A percentile compares a stretch with the other conserved stretches of the same genome.
phyloP scores from a whole-genome alignment of 2,113 vertebrate species.

The Pteruthius melanotis region DNA sequence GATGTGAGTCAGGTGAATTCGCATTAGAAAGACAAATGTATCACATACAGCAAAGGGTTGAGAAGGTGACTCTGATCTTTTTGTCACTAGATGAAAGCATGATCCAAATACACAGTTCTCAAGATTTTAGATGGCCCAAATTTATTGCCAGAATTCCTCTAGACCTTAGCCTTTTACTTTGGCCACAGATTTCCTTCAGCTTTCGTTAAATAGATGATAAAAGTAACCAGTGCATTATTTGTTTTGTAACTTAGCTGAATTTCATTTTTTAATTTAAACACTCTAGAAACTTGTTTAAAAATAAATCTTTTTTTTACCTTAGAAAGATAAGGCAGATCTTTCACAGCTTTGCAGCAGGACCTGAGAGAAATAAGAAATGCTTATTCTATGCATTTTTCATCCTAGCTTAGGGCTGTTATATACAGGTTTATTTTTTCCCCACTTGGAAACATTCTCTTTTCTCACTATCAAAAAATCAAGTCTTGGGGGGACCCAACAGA shows the following conservation, averaged over 20 bases:
- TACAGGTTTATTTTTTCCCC: neutral
- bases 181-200: neutral
- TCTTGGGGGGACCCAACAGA: neutral
- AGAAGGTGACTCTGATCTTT: neutral
- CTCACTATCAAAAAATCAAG: neutral
- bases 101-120: neutral
- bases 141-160: neutral
- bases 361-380: conserved; percentile 7
- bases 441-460: neutral
- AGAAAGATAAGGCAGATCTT: neutral
- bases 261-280: neutral
- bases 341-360: neutral
- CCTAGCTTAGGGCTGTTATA: neutral
- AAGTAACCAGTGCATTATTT: neutral
- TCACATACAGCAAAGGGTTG: neutral
- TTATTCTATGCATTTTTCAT: neutral
- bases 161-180: neutral
- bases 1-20: conserved; percentile 22
- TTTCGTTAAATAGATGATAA: neutral
- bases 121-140: neutral
- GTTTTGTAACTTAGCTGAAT: neutral
- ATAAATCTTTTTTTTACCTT: neutral
- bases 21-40: neutral
- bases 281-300: neutral
- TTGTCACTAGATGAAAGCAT: neutral